A percentile compares a stretch with the other conserved stretches of the same genome.
phyloP scores from a whole-genome alignment of 2,888 invertebrate species.

The Oxystoma pomonae region DNA sequence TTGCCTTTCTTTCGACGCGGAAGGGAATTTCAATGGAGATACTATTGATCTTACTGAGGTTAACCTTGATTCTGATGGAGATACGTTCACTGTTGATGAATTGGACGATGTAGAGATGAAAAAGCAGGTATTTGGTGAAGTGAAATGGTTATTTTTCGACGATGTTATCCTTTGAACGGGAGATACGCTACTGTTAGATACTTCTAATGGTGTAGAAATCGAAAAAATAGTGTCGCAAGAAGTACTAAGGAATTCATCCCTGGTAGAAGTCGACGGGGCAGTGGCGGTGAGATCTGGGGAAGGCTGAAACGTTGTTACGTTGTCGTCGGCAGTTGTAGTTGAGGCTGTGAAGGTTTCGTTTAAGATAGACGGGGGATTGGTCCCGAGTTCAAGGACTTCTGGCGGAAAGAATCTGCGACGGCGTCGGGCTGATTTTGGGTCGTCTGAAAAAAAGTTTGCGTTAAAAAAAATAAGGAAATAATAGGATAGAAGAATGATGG shows the following conservation, averaged over 20 bases:
- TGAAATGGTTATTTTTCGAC: neutral
- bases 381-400: conserved; percentile 37
- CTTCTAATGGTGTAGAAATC: neutral
- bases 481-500: too few relatives aligned
- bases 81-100: neutral
- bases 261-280: conserved; percentile 9
- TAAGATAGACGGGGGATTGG: neutral
- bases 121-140: neutral
- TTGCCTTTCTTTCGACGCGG: neutral
- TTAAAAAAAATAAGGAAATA: neutral
- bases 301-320: conserved; percentile 11
- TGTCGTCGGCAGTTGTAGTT: conserved; percentile 10
- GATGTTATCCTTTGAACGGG: too few relatives aligned
- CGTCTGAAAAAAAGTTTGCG: conserved; percentile 33
- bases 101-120: neutral
- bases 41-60: neutral
- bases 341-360: too few relatives aligned
- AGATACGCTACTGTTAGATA: neutral
- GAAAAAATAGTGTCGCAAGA: neutral
- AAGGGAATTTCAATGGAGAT: neutral
- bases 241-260: neutral
- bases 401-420: conserved; percentile 41
- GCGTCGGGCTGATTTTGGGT: conserved; percentile 36
- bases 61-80: neutral
- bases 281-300: conserved; percentile 16